These are phyloP conservation scores for Pasiphila rectangulata DNA, from an alignment of 2,888 invertebrate species.

Conservation along the genomic window DNA sequence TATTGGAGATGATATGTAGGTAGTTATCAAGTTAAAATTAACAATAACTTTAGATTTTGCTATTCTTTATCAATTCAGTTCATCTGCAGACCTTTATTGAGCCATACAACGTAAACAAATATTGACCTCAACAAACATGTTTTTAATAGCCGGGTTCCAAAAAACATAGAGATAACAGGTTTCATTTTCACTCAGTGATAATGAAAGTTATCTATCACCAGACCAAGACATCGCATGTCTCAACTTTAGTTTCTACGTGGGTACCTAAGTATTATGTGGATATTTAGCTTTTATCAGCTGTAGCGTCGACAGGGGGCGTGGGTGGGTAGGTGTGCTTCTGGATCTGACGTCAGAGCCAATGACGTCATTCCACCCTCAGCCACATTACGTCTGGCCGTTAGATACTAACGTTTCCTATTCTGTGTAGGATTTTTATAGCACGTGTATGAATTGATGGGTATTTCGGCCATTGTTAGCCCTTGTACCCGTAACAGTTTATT, in stretches of 20 bases:
- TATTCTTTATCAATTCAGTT: neutral
- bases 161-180: constrained; percentile 10
- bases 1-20: no score
- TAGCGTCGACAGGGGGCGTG: constrained; percentile 37
- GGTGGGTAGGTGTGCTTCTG: constrained; percentile 48
- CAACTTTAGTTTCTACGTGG: constrained; percentile 13
- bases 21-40: no score
- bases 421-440: constrained; percentile 10
- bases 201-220: constrained; percentile 19
- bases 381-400: constrained; percentile 25
- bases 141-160: neutral
- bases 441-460: constrained; percentile 11
- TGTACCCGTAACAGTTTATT: neutral
- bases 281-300: constrained; percentile 53
- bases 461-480: constrained; percentile 10
- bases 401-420: constrained; percentile 13
- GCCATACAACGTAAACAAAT: neutral
- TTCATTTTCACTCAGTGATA: constrained; percentile 9
- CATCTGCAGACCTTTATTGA: neutral
- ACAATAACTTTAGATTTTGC: no score
- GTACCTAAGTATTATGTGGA: constrained; percentile 15
- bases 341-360: constrained; percentile 35
- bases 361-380: constrained; percentile 53
- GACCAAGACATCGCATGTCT: neutral
- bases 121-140: neutral